These are phyloP conservation scores for Knipowitschia caucasica DNA, from an alignment of 2,797 vertebrate genomes.

Conservation along the genomic window DNA sequence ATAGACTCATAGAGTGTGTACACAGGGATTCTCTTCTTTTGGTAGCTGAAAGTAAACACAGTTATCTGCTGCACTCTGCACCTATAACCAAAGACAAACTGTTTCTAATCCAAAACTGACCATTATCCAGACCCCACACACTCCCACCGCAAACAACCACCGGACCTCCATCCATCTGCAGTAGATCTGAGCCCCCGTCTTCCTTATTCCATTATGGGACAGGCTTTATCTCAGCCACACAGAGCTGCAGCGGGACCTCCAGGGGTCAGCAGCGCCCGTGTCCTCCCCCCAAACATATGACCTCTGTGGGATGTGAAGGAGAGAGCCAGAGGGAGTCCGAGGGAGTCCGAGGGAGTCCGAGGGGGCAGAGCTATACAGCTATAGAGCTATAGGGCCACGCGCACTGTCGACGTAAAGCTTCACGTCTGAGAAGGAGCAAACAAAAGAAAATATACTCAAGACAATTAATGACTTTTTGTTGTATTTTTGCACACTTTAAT, in stretches of 20 bases:
- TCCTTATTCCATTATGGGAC: conserved; percentile 50
- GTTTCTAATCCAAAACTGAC: conserved; percentile 45
- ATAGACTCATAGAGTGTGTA: conserved; percentile 46
- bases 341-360: too few relatives aligned
- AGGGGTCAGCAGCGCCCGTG: conserved; percentile 49
- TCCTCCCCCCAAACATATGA: conserved; percentile 53
- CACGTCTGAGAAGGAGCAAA: too few relatives aligned
- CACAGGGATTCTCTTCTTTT: conserved; percentile 41
- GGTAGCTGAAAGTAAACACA: conserved; percentile 55
- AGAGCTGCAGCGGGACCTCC: conserved; percentile 63
- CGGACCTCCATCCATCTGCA: conserved; percentile 37
- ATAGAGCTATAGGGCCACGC: too few relatives aligned
- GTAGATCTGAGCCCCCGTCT: conserved; percentile 20
- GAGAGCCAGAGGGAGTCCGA: conserved; percentile 34
- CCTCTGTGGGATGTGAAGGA: conserved; percentile 46
- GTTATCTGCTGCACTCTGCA: conserved; percentile 56
- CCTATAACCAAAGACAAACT: conserved; percentile 29
- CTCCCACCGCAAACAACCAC: conserved; percentile 24
- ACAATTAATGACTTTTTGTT: too few relatives aligned
- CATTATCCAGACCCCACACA: conserved; percentile 40
- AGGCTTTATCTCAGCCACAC: conserved; percentile 65
- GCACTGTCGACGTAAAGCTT: too few relatives aligned
- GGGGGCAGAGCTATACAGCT: too few relatives aligned
- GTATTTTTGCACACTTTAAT: too few relatives aligned
- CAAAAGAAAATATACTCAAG: too few relatives aligned